A percentile compares a stretch with the other conserved stretches of the same genome.
Conservation (phyloP, 2,113 vertebrate genomes). For the Mionectes macconnelli region DNA sequence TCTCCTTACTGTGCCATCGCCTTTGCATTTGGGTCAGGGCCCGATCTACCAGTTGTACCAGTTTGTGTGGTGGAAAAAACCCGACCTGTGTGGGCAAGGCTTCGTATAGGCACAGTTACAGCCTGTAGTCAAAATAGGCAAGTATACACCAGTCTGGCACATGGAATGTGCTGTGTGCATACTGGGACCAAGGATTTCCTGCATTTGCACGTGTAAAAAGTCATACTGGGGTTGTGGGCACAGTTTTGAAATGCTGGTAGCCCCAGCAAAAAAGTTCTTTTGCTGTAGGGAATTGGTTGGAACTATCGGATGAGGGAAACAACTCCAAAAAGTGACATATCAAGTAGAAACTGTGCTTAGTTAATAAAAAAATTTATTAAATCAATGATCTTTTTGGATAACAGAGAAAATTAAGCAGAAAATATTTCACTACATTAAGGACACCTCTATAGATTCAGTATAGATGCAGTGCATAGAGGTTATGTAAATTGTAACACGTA, state of each 20-base stretch:
- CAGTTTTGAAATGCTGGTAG: not conserved
- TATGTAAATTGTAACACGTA: rapidly evolving
- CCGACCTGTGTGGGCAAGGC: not conserved
- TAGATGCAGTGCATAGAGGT: not conserved
- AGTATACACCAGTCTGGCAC: not conserved
- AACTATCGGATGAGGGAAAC: not conserved
- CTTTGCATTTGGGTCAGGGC: not conserved
- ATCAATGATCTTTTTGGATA: not conserved
- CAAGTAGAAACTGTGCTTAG: not conserved
- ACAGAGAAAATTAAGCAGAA: not conserved
- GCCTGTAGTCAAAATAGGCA: not conserved
- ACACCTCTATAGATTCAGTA: not conserved
- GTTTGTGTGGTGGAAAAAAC: not conserved
- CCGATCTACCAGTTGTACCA: not conserved
- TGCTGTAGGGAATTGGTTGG: not conserved
- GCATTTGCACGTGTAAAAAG: not conserved
- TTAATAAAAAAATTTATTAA: not conserved
- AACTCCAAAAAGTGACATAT: not conserved
- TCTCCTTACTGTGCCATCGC: not conserved
- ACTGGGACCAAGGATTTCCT: not conserved
- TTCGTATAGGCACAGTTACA: not conserved
- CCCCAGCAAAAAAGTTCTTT: not conserved
- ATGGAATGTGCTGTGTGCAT: rapidly evolving
- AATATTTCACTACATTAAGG: not conserved
- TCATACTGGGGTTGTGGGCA: not conserved